A percentile compares a stretch with the other conserved stretches of the same genome.
These are phyloP conservation scores for Ameiurus melas DNA, from an alignment of 2,113 vertebrate genomes.

Conservation along the genomic window DNA sequence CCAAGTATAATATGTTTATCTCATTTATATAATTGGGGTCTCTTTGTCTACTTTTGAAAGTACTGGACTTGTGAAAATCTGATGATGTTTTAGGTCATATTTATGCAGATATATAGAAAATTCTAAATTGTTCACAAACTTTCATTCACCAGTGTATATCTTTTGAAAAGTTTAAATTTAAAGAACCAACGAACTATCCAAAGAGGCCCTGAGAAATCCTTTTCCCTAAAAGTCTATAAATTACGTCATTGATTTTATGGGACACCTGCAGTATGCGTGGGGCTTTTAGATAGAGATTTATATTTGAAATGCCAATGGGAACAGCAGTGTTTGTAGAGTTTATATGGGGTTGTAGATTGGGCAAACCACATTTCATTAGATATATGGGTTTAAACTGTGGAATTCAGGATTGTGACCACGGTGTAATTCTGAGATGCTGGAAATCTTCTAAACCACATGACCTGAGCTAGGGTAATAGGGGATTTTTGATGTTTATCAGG, in stretches of 20 bases:
- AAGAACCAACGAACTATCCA: background rate
- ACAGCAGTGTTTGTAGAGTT: background rate
- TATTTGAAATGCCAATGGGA: background rate
- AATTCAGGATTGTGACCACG: background rate
- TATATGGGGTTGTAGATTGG: constrained; percentile 3
- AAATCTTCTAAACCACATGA: background rate
- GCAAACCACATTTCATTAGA: constrained; percentile 6
- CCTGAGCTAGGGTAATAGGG: background rate
- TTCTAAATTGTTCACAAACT: no score
- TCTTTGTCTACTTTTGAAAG: no score
- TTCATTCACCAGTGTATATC: background rate
- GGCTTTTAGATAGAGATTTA: constrained; percentile 30
- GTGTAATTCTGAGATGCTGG: background rate
- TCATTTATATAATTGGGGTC: no score
- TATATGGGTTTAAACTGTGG: background rate
- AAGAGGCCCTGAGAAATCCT: background rate
- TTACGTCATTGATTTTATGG: constrained; percentile 12
- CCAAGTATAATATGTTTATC: no score
- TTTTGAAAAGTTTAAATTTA: background rate
- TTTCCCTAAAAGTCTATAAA: constrained; percentile 5
- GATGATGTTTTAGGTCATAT: no score
- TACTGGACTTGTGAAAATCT: no score
- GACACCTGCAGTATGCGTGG: background rate
- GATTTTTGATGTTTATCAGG: background rate
- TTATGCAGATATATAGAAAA: no score